Base-by-base conservation (phyloP, 64 coral and sea anemone genomes). In the Stichodactyla mertensii region DNA sequence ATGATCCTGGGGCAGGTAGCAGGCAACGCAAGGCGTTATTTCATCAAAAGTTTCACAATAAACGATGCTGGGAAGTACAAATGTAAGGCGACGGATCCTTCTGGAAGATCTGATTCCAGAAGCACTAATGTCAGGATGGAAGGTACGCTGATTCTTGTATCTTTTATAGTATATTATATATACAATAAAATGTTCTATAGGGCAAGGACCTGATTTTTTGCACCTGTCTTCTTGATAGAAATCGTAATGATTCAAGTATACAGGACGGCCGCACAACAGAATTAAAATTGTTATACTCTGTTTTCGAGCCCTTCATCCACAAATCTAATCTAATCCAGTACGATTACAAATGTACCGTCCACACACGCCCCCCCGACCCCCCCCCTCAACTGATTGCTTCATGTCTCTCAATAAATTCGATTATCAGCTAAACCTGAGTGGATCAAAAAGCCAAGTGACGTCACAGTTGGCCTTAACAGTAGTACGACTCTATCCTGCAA, bases 401-500 rank as follows among this genome's bases (percentile, higher is more conserved):
- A 45, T 45, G 1, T 45, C 36, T 45, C 1, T 45, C 0, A 45
- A 45, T 45, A 45, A 1, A 1, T 4, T 45, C 36, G 36, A 10
- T 53, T 81, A 85, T 0, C 55, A 96, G 94, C 94, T 28, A 96
- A 96, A 81, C 94, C 94, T 1, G 94, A 96, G 71, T 96, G 94
- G 94, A 77, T 92, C 36, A 86, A 51, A n/a, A 88, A 82, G 26
- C 94, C 94, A 85, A 66, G 57, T 71, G 88, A 96, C 54, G 86
- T 80, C 1, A 93, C 85, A 62, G 66, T 91, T 80, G 88, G 85
- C 54, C 82, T 89, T 62, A 92, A 89, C 45, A 88, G 67, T 36
- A 87, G 70, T 62, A 55, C 86, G 51, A 88, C 88, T 53, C 54
- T 96, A 26, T 52, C 87, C 0, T 96, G 94, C 71, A 67, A 90